Evolutionary conservation across 2,113 vertebrate species (phyloP), one percentile per base, ranked within the genome.

Genomic region (Corapipo altera): DNA sequence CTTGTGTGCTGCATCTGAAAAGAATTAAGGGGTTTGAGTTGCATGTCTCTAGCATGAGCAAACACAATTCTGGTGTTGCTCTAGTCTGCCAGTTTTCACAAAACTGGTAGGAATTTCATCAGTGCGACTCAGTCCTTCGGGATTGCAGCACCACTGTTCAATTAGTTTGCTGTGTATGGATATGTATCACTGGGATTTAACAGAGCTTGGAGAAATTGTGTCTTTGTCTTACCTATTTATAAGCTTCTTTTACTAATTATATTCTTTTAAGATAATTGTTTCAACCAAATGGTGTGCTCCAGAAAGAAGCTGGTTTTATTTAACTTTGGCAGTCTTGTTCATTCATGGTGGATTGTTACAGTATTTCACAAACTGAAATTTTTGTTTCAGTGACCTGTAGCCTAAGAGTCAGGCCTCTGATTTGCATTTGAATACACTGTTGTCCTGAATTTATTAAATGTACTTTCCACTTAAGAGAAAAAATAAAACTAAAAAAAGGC

Each of bases 231-330:
- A 32, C 18, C 11, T 59, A 9, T 80, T 84, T 44, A 52, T 49
- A 71, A 66, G 30, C 15, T 93, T 91, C 85, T 72, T 49, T 32
- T 88, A 44, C 37, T 79, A 69, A 43, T 43, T 33, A 6, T 52
- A 65, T 6, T 55, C 44, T 61, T 78, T 81, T 33, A 46, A 91
- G 58, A 13, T 49, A 67, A 46, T 55, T 65, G 30, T 89, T 91
- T 64, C 44, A 75, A 66, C 82, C 15, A 61, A 89, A 82, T 37
- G 23, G 18, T 54, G 23, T 1, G 4, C 30, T 95, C 37, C 37
- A 80, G 78, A 79, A 91, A 58, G 20, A 64, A 82, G 28, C 18
- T 83, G 55, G 24, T 55, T 94, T 77, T 64, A 59, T 89, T 88
- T 70, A 73, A 57, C 61, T 89, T 73, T 11, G 21, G 16, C 61